Evolutionary conservation across 2,113 vertebrate species (phyloP).

Genomic region (Verasper variegatus): DNA sequence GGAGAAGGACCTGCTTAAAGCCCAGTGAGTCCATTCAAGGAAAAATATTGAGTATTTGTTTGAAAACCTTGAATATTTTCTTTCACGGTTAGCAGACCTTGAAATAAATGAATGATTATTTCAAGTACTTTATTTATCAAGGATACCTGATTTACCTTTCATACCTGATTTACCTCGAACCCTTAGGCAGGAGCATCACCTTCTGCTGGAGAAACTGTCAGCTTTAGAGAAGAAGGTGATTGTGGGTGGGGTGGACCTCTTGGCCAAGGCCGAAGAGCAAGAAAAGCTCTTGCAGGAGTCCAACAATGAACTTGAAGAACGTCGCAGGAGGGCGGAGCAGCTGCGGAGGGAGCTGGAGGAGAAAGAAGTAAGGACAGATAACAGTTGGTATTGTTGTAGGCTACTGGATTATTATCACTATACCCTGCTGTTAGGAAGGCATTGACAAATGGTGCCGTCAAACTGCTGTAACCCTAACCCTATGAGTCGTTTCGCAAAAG

Average conservation of each 20-base stretch:
- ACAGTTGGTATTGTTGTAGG: neutral
- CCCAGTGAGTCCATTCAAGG: conserved; percentile 87
- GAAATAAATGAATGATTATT: neutral
- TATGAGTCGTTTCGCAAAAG: no score
- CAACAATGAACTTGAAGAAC: conserved; percentile 95
- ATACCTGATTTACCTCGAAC: neutral
- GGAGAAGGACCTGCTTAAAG: conserved; percentile 97
- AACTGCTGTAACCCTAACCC: no score
- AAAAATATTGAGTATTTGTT: neutral
- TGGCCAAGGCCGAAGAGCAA: conserved; percentile 98
- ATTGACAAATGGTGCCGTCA: no score
- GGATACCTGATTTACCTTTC: neutral
- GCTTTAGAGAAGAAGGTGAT: conserved; percentile 98
- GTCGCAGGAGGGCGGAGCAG: conserved; percentile 92
- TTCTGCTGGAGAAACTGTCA: conserved; percentile 93
- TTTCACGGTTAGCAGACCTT: neutral
- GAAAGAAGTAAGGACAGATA: conserved; percentile 87
- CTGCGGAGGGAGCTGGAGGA: conserved; percentile 96
- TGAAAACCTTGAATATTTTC: neutral
- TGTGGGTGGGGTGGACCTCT: conserved; percentile 95
- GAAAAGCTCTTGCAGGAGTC: conserved; percentile 97
- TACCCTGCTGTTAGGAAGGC: no score
- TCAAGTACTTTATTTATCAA: no score
- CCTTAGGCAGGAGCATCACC: conserved; percentile 93
- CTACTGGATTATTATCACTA: neutral